Evolutionary conservation across 2,797 vertebrate genomes (phyloP), one percentile per base, ranked within the genome.

Genomic region (Pelodytes ibericus): DNA sequence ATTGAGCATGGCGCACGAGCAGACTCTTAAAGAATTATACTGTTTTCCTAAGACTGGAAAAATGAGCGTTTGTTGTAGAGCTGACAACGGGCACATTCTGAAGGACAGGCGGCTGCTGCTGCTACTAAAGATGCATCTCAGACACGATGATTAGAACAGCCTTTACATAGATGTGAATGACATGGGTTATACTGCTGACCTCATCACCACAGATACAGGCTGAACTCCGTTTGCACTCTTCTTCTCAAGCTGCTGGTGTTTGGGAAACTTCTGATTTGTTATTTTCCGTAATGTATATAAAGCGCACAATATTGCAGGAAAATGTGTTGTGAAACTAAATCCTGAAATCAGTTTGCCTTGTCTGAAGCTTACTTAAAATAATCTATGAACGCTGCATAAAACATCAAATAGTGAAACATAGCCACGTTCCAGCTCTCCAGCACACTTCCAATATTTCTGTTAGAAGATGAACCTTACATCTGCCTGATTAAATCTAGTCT

Each of bases 1-100:
- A 75, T 78, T 72, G 80, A 80, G 79, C 49, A 41, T 31, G 53
- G 77, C 13, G 61, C 66, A 63, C 26, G 16, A 41, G 16, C 67
- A 73, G 56, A 68, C 73, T 26, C 65, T 74, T 75, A 82, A 60
- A 56, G 80, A 65, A 29, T 63, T 7, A 26, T 13, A 58, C 87
- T 91, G 84, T 91, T 90, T 94, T 89, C 84, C 76, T 84, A 85
- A 88, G 81, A 61, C 85, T 74, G 69, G 72, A 83, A 84, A 81
- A 81, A 74, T 0, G 8, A 80, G 66, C 51, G 2, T 82, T 82
- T 81, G 71, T 82, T 71, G 78, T 30, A 24, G 68, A 79, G 67
- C 71, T 66, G 57, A 25, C 33, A 72, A 47, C 36, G 47, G 70
- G 24, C 31, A 59, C 4, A 2, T 81, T 51, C 53, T 57, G 29